A percentile compares a stretch with the other conserved stretches of the same genome.
These are phyloP conservation scores for Ceuthmochares aereus DNA, from an alignment of 2,113 vertebrate genomes.

Conservation along the genomic window DNA sequence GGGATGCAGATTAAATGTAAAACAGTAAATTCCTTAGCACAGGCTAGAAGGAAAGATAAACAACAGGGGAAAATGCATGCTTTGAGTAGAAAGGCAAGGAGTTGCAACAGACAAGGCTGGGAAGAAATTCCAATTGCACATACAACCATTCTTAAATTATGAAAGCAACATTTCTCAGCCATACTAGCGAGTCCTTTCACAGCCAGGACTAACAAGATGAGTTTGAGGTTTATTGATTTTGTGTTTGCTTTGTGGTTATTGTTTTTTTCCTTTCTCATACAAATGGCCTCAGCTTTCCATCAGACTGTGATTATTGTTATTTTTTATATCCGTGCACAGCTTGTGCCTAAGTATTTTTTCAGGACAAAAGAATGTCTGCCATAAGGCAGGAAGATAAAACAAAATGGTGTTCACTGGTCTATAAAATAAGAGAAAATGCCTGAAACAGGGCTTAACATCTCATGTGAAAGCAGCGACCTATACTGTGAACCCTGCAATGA, in stretches of 20 bases:
- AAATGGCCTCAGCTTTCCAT: background rate
- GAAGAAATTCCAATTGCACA: background rate
- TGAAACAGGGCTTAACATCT: background rate
- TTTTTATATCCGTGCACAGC: background rate
- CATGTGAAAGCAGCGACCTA: background rate
- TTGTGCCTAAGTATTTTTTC: slow-evolving; percentile 6
- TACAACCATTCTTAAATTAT: background rate
- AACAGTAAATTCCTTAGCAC: background rate
- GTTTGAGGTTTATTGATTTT: background rate
- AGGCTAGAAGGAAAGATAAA: background rate
- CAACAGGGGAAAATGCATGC: background rate
- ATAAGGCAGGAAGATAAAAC: background rate
- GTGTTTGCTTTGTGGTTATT: background rate
- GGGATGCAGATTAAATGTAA: background rate
- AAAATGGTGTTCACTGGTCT: background rate
- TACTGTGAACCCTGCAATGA: background rate
- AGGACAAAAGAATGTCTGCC: background rate
- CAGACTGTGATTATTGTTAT: background rate
- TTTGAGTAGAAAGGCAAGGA: background rate
- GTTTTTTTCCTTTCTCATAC: background rate
- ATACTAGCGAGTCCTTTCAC: background rate
- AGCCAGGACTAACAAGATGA: background rate
- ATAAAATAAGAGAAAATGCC: background rate
- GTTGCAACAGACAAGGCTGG: background rate
- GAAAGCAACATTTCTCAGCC: background rate